A percentile compares a stretch with the other conserved stretches of the same genome.
These are phyloP conservation scores for Drosophila persimilis DNA, from an alignment of 1,140 invertebrate genomes.

Conservation along the genomic window DNA sequence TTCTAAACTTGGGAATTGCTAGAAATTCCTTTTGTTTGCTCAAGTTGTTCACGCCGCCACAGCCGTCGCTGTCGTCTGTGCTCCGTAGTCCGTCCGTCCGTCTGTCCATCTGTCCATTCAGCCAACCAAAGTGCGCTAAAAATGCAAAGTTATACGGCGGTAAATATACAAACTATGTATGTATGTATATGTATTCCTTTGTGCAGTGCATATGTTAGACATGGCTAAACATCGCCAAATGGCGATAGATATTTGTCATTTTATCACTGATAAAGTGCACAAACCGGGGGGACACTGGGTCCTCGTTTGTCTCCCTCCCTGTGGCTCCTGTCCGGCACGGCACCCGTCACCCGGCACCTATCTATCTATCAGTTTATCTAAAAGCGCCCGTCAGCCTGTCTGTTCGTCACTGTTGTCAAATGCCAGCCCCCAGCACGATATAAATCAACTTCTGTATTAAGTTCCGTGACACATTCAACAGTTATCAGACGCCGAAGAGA, in stretches of 20 bases:
- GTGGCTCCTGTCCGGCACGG: conserved; percentile 20
- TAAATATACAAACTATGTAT: neutral
- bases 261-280: conserved; percentile 28
- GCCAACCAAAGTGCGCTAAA: too few species aligned
- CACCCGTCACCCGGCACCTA: conserved; percentile 13
- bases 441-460: conserved; percentile 80
- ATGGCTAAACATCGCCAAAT: too few species aligned
- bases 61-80: too few species aligned
- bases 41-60: too few species aligned
- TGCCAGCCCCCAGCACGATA: conserved; percentile 51
- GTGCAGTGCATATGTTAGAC: too few species aligned
- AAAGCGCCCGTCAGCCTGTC: conserved; percentile 55
- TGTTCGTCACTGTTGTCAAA: conserved; percentile 58
- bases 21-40: too few species aligned
- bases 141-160: too few species aligned
- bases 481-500: conserved; percentile 40
- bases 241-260: conserved; percentile 10
- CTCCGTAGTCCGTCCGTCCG: too few species aligned
- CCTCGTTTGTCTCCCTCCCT: conserved; percentile 12
- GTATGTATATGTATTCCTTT: neutral
- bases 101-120: too few species aligned
- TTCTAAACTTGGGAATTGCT: too few species aligned
- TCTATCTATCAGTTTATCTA: conserved; percentile 58
- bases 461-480: conserved; percentile 70
- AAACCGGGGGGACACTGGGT: too few species aligned